Conservation (phyloP, 23 tunicate genomes). For the Styela plicata region DNA sequence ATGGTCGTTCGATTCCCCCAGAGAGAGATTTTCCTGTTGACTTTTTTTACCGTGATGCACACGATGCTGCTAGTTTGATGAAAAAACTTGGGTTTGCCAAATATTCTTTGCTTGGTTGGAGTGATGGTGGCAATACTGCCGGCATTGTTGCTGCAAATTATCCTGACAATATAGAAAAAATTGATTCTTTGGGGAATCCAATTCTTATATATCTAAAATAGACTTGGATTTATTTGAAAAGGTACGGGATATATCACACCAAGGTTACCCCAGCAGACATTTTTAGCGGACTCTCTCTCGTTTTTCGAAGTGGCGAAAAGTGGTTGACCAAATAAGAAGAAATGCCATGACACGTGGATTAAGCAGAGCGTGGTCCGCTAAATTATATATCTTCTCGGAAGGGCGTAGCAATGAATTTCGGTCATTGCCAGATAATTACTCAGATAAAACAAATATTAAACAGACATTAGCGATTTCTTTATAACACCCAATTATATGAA, state of each 20-base stretch:
- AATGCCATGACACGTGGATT: too few species aligned
- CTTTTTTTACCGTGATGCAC: conserved; percentile 67
- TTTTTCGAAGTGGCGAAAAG: too few species aligned
- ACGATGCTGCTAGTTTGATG: conserved; percentile 75
- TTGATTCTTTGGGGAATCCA: conserved; percentile 86
- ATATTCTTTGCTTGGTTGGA: conserved; percentile 91
- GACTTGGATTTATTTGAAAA: conserved; percentile 15
- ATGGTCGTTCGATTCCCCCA: conserved; percentile 83
- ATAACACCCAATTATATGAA: too few species aligned
- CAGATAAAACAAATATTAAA: too few species aligned
- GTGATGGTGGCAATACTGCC: conserved; percentile 84
- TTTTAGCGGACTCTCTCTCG: too few species aligned
- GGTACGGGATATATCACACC: conserved; percentile 21
- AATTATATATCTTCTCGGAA: too few species aligned
- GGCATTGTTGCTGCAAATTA: conserved; percentile 68
- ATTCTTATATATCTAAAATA: conserved; percentile 39
- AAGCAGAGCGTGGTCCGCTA: too few species aligned
- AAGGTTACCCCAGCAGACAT: too few species aligned
- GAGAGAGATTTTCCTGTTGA: conserved; percentile 48
- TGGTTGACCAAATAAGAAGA: too few species aligned
- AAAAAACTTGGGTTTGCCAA: conserved; percentile 45
- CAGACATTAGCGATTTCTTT: too few species aligned
- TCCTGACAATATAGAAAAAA: conserved; percentile 44
- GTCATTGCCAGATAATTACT: too few species aligned
- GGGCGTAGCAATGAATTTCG: too few species aligned